Evolutionary conservation across 2,888 invertebrate genomes (phyloP), one percentile per base, ranked within the genome.

Genomic region (Coleophora deauratella): DNA sequence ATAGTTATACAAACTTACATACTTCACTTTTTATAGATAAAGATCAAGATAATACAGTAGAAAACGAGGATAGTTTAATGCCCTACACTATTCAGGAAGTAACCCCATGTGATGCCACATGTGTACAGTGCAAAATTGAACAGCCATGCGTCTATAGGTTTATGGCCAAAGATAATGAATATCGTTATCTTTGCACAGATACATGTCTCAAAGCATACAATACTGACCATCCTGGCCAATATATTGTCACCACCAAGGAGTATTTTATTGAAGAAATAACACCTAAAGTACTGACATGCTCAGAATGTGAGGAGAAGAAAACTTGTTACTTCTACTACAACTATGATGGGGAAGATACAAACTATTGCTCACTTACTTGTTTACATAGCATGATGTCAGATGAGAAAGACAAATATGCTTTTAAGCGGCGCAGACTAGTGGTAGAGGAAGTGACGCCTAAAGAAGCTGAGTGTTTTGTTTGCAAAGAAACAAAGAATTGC

Each of bases 341-440:
- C 42, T 80, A 63, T 44, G 85, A 78, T 33, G 84, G 76, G 1
- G 78, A 77, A 41, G 78, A 84, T 42, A 84, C 75, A 0, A 74
- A 85, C 43, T 89, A 87, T 53, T 73, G 90, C 40, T 90, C 90
- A 37, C 63, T 86, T 27, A 64, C 66, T 3, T 90, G 90, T 46
- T 73, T 88, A 11, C 72, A 87, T 50, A 79, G 84, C 32, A 78
- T 88, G 71, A 78, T 88, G 66, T 85, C 74, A 0, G 84, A 79
- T 21, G 86, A 89, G 51, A 72, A 72, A 27, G 87, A 88, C 0
- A 88, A 88, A 57, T 89, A 87, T 54, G 71, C 79, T 11, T 79
- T 87, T 44, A 86, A 87, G 47, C 74, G 88, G 44, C 76, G 87
- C 52, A 80, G 78, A 51, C 86, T 88, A 49, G 65, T 76, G 0